Base-by-base conservation (phyloP, 2,797 vertebrate species). In the Alauda arvensis region DNA sequence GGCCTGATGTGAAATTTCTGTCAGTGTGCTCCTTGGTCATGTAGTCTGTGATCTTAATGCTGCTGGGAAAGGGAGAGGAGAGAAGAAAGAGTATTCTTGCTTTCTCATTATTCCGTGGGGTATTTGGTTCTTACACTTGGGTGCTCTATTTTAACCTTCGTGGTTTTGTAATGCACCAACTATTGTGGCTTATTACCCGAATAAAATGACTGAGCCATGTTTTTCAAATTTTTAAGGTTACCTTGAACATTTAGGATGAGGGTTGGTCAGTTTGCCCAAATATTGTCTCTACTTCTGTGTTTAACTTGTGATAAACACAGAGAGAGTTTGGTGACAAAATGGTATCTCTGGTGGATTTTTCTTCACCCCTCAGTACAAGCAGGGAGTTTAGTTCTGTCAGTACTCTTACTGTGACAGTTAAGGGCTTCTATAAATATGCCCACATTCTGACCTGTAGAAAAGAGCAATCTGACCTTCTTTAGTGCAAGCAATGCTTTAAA, bases 351-450 rank as follows among this genome's bases (percentile, higher is more conserved):
- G 18, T 68, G 51, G 33, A 43, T 88, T 85, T 88, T 67, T 52
- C n/a, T 81, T 86, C 59, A 28, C 29, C 60, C 34, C 37, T 85
- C 23, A 55, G 48, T 20, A 12, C 1, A 1, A 0, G 0, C 20
- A 62, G n/a, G 34, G 55, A 57, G 10, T 70, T 80, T n/a, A 82
- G 69, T 31, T 77, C 9, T 20, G 3, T 21, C 33, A 49, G 14
- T 28, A 28, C 39, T 84, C 25, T 77, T 46, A 29, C 5, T 60
- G 40, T 59, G 48, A 40, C 18, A 51, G 2, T 37, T 61, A 56
- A 57, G 26, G 31, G 25, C n/a, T 68, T 52, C 59, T 85, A 61
- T 74, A 70, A 82, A 67, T 8, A 23, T 12, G n/a, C 18, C 42
- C n/a, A 24, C 17, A 18, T 76, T 60, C 45, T 77, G 61, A 46